These are phyloP conservation scores for Myotis yumanensis DNA, from an alignment of 2,113 vertebrate genomes.

Conservation along the genomic window DNA sequence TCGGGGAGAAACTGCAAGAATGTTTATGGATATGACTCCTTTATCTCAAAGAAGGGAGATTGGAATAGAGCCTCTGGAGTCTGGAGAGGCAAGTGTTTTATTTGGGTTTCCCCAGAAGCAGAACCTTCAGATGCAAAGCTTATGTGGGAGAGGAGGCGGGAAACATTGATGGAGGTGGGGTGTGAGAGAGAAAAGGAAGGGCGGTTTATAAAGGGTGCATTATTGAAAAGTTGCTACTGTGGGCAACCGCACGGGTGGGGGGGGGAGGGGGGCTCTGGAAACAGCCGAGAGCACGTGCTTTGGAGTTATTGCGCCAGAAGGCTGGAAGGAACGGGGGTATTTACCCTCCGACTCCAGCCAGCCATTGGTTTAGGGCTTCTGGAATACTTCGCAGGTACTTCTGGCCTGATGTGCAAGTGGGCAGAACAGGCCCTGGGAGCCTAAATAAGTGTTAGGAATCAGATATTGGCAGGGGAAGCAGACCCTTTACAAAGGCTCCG, in stretches of 20 bases:
- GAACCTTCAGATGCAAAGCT: neutral
- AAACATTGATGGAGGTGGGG: neutral
- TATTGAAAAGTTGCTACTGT: neutral
- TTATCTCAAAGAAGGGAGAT: constrained; percentile 7
- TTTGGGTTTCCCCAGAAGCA: neutral
- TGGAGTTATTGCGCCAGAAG: neutral
- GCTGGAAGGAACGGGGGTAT: neutral
- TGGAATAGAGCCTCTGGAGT: neutral
- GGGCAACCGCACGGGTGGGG: neutral
- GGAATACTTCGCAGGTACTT: neutral
- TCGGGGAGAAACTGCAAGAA: neutral
- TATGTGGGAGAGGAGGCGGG: neutral
- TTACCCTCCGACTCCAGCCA: neutral
- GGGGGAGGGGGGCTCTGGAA: neutral
- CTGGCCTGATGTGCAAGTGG: neutral
- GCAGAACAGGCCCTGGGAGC: neutral
- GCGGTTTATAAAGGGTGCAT: neutral
- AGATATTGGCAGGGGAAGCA: neutral
- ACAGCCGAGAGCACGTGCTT: neutral
- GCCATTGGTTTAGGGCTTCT: neutral
- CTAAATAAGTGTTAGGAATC: neutral
- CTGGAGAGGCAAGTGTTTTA: neutral
- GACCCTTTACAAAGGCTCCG: neutral
- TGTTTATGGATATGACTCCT: neutral
- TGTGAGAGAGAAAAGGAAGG: neutral